Evolutionary conservation across 2,797 vertebrate genomes (phyloP), one percentile per base, ranked within the genome.

Genomic region (Denticeps clupeoides): DNA sequence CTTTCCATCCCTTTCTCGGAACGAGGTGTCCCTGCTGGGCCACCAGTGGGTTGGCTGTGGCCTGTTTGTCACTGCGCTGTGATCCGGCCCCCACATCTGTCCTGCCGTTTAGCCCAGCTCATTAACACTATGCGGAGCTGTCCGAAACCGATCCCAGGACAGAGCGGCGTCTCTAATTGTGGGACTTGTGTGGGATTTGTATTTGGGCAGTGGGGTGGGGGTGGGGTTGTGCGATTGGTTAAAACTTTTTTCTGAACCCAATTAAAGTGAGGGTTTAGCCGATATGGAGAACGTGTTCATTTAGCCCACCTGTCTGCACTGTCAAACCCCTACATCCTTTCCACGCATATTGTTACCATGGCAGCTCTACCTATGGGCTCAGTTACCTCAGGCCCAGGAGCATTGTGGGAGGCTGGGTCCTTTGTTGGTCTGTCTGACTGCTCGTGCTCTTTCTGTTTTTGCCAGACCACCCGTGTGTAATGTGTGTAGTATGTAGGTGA

Each of bases 251-350:
- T 74, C 71, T 68, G 65, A 62, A 60, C 75, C 77, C 79, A 79
- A 81, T 81, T 81, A 82, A 70, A 66, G 65, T 81, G 79, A 81
- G 72, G 77, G 78, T 70, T 76, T 63, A 68, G 64, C 62, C 60
- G 68, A 69, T 72, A 74, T 62, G 74, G 73, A 69, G 55, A 64
- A 59, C 54, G 59, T 74, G 61, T 63, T 71, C 65, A 43, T 59
- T 64, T 72, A 71, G 68, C 70, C 70, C 62, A 63, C 49, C 60
- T 43, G 18, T 66, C 62, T 49, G 47, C 46, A 12, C 18, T 71
- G 74, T 72, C 72, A 78, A 64, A 57, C 49, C n/a, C 59, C 51
- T 60, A 53, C 53, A 51, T 31, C 43, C 47, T 58, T 55, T 38
- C 53, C 56, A 49, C 45, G 46, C 11, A 43, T 41, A 21, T 38